Percentiles rank a stretch among this genome's conserved stretches.
phyloP scores from a whole-genome alignment of 2,797 vertebrate species.

The Sebastes oblongus region DNA sequence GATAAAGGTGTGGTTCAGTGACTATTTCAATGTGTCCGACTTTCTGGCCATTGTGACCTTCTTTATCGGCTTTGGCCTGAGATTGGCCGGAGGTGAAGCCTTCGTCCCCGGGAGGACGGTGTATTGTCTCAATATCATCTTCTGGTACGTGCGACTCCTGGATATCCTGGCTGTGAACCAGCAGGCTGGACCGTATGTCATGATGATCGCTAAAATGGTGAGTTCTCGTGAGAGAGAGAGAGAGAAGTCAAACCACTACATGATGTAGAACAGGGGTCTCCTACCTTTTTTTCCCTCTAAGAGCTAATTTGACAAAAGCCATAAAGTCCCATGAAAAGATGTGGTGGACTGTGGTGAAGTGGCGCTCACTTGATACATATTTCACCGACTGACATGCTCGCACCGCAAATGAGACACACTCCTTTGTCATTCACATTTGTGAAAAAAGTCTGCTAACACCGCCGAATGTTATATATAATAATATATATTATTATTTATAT shows the following conservation, averaged over 20 bases:
- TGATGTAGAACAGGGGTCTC: not conserved
- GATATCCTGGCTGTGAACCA: conserved; percentile 98
- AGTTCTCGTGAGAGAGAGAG: conserved; percentile 63
- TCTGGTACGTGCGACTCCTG: conserved; percentile 98
- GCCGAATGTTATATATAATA: too few species aligned
- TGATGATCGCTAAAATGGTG: conserved; percentile 99
- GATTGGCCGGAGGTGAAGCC: conserved; percentile 84
- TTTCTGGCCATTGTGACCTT: conserved; percentile 95
- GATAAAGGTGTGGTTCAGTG: conserved; percentile 97
- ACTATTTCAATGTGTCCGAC: conserved; percentile 97
- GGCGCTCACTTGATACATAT: too few species aligned
- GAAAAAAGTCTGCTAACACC: too few species aligned
- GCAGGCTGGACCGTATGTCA: conserved; percentile 97
- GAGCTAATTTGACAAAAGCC: too few species aligned
- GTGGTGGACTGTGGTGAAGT: too few species aligned
- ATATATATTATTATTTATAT: too few species aligned
- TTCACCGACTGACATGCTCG: too few species aligned
- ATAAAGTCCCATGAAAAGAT: too few species aligned
- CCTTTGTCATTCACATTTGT: too few species aligned
- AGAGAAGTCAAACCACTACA: not conserved
- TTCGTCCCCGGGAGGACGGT: conserved; percentile 90
- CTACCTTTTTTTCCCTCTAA: too few species aligned
- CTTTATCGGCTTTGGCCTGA: conserved; percentile 93
- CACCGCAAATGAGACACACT: too few species aligned
- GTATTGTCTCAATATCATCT: conserved; percentile 99